phyloP scores from a whole-genome alignment of 2,797 vertebrate genomes.

The Gambelia wislizenii region DNA sequence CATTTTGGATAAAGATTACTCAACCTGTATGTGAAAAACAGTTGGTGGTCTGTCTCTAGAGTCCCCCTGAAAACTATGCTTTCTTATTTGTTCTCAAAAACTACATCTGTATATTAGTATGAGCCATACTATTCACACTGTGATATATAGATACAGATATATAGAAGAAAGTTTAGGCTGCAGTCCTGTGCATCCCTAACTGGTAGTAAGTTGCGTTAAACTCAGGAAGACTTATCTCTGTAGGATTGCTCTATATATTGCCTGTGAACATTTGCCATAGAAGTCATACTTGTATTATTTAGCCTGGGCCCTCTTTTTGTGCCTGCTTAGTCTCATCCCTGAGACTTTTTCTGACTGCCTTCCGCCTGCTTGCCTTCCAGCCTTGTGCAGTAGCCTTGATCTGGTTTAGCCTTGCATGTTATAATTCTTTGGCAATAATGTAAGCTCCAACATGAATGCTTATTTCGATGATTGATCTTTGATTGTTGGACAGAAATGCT shows the following conservation, averaged over 20 bases:
- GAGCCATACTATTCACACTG: not conserved
- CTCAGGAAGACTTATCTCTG: not conserved
- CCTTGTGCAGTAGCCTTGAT: not conserved
- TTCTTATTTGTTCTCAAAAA: not conserved
- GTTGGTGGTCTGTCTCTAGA: not conserved
- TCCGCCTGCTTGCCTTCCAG: not conserved
- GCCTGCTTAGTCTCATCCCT: not conserved
- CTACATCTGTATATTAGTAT: too few relatives aligned
- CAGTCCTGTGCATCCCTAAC: not conserved
- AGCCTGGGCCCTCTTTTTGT: not conserved
- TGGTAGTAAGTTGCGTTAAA: not conserved
- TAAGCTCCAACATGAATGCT: conserved; percentile 3
- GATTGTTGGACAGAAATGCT: conserved; percentile 1
- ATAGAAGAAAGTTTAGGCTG: not conserved
- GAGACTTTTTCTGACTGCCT: not conserved
- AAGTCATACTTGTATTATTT: not conserved
- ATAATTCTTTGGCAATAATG: conserved; percentile 18
- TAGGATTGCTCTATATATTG: not conserved
- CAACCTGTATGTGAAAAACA: not conserved
- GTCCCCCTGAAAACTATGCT: not conserved
- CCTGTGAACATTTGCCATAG: not conserved
- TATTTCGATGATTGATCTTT: not conserved
- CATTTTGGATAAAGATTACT: too few relatives aligned
- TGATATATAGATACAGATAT: not conserved
- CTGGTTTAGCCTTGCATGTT: not conserved